These are phyloP conservation scores for Phoxinus dragarum DNA, from an alignment of 2,797 vertebrate genomes.

Conservation along the genomic window DNA sequence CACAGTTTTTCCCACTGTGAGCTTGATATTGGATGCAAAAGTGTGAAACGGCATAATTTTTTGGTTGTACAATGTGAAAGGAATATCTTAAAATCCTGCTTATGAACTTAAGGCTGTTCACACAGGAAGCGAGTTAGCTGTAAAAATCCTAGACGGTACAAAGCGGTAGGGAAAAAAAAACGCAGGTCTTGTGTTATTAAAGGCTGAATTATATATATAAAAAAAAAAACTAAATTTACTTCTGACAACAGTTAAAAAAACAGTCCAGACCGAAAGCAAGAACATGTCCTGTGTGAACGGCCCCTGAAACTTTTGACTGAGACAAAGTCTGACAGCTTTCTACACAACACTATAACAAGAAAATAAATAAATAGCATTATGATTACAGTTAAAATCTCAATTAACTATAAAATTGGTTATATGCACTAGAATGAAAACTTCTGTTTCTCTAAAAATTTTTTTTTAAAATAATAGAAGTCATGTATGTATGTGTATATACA, in stretches of 20 bases:
- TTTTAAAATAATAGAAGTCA: no score
- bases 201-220: not conserved
- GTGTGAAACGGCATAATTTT: not conserved
- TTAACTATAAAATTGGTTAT: no score
- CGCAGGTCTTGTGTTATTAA: not conserved
- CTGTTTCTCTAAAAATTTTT: not conserved
- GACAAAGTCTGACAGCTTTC: slow-evolving; percentile 5
- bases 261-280: not conserved
- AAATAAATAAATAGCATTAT: not conserved
- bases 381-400: not conserved
- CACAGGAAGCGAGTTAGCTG: not conserved
- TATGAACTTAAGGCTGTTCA: not conserved
- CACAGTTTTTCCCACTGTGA: not conserved
- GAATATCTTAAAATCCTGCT: slow-evolving; percentile 2
- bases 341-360: no score
- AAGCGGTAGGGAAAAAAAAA: not conserved
- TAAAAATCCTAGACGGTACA: not conserved
- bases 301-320: not conserved
- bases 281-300: not conserved
- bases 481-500: no score
- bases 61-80: slow-evolving; percentile 10
- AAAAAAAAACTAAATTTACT: not conserved
- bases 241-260: not conserved
- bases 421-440: not conserved
- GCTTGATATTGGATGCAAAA: slow-evolving; percentile 16